phyloP scores from a whole-genome alignment of 2,888 invertebrate species.

The Eilema caniola region DNA sequence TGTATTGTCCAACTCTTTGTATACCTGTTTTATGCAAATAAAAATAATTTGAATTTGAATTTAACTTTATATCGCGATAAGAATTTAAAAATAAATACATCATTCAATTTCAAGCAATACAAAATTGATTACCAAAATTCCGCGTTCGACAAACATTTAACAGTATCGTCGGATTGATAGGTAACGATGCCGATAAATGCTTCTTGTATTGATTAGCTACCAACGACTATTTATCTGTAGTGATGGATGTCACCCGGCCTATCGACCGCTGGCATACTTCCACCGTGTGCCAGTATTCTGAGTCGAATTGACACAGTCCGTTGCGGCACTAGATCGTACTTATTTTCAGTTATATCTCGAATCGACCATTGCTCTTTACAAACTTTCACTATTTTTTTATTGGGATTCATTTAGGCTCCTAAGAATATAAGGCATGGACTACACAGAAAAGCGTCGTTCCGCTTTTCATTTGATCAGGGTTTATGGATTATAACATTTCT shows the following conservation, averaged over 20 bases:
- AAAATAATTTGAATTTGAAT: too few species aligned
- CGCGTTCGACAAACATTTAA: conserved; percentile 13
- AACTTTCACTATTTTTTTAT: too few species aligned
- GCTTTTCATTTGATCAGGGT: too few species aligned
- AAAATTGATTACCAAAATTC: conserved; percentile 8
- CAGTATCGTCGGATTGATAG: not conserved
- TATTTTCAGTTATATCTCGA: too few species aligned
- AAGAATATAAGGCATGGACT: too few species aligned
- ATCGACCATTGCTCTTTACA: not conserved
- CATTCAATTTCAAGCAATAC: too few species aligned
- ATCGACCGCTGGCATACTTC: conserved; percentile 41
- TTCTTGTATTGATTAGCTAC: conserved; percentile 41
- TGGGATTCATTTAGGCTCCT: too few species aligned
- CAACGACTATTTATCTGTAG: conserved; percentile 45
- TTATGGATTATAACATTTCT: too few species aligned
- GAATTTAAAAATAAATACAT: not conserved
- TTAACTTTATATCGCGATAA: not conserved
- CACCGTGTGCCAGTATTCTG: conserved; percentile 33
- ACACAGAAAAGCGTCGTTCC: too few species aligned
- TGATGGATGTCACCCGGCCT: conserved; percentile 39
- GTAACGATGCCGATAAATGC: conserved; percentile 24
- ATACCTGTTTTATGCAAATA: too few species aligned
- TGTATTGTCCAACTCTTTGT: too few species aligned
- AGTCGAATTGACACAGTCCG: not conserved
- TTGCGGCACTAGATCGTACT: not conserved